Conservation (phyloP, 1,140 invertebrate species). For the Cherax quadricarinatus region DNA sequence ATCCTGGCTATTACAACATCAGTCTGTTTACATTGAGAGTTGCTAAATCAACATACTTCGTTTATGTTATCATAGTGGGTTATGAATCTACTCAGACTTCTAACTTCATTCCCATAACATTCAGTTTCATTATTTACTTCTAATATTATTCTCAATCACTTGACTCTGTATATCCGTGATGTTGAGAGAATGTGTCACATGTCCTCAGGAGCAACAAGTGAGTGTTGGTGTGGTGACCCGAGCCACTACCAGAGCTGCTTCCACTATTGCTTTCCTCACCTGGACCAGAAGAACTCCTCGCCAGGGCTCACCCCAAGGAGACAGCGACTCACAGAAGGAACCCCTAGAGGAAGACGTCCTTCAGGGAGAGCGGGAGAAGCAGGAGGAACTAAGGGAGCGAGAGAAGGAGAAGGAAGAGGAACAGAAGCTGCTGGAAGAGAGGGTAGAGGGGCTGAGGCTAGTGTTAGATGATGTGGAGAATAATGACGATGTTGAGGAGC, state of each 20-base stretch:
- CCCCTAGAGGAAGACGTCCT: constrained; percentile 1
- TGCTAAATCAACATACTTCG: too few relatives aligned
- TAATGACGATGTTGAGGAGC: neutral
- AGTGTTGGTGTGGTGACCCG: constrained; percentile 58
- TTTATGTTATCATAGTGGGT: too few relatives aligned
- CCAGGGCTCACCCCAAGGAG: neutral
- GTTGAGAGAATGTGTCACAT: too few relatives aligned
- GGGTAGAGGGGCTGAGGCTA: neutral
- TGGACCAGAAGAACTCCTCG: constrained; percentile 23
- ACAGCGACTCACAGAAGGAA: neutral
- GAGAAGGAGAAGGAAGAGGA: constrained; percentile 1
- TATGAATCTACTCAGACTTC: too few relatives aligned
- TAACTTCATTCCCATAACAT: too few relatives aligned
- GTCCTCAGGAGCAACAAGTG: constrained; percentile 52
- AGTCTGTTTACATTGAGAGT: too few relatives aligned
- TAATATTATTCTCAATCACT: too few relatives aligned
- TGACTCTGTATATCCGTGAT: too few relatives aligned
- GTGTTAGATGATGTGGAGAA: neutral
- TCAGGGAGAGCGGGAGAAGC: neutral
- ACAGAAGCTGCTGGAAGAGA: neutral
- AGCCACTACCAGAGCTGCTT: constrained; percentile 47
- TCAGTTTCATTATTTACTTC: too few relatives aligned
- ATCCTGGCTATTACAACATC: too few relatives aligned
- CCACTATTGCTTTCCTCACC: constrained; percentile 45
- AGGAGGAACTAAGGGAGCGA: neutral